Base-by-base conservation (phyloP, 2,113 vertebrate species). In the Pomatostomus ruficeps region DNA sequence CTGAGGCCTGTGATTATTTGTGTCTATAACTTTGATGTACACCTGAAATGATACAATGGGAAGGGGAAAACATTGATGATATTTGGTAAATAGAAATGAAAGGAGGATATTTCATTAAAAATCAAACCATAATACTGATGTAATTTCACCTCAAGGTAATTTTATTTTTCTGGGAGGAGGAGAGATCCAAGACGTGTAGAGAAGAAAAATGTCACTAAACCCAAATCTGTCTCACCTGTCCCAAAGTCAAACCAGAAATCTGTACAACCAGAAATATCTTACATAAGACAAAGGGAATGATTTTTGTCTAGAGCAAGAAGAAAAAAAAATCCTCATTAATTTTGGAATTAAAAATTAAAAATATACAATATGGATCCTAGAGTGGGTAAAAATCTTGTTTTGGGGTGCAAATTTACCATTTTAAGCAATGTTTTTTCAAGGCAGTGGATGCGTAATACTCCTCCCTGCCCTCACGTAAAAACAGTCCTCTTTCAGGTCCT, bases 11-110 rank as follows among this genome's bases (percentile, higher is more conserved):
- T 99, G 99, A 96, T 99, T 99, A 97, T 99, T 99, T 94, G 99
- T 99, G 92, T 99, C 99, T 77, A 99, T 99, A 80, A 99, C 98
- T 91, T 98, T 99, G 96, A 99, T 99, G 35, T 99, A 98, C n/a
- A 99, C 99, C 99, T 99, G 38, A 25, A 97, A 96, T 15, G 38
- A 96, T 51, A 95, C 40, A 92, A 86, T 5, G 4, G 61, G 52
- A 83, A 93, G 15, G 25, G 55, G 12, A 86, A 90, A 90, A 10
- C 52, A 55, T 55, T 43, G 46, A 81, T 62, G 28, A 76, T 48
- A 76, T 54, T 84, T 73, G 38, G 22, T 43, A 86, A 95, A 72
- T 33, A 70, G 14, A 68, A 35, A 71, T 31, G 4, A 70, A 61
- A 89, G 54, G 17, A 55, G 6, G 16, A 4, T 46, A 83, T 26